Percentiles rank a stretch among this genome's conserved stretches.
Evolutionary conservation across 2,888 invertebrate genomes (phyloP).

Genomic region (Atrina japonica): DNA sequence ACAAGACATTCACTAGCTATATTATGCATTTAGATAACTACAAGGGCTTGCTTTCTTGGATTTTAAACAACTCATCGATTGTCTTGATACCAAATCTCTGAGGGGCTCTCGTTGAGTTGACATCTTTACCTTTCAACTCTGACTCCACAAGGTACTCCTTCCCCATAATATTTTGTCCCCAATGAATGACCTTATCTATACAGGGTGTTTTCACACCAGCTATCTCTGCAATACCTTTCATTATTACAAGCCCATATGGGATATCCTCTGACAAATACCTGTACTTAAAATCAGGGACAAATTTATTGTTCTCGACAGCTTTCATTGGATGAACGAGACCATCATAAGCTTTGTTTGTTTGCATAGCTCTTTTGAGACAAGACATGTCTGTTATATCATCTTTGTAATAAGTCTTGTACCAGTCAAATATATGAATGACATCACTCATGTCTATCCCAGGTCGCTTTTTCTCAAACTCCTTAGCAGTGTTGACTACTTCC

Average conservation of each 20-base stretch:
- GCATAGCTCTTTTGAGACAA: slow-evolving; percentile 56
- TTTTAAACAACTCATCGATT: slow-evolving; percentile 59
- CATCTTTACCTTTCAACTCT: slow-evolving; percentile 63
- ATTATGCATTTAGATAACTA: too few relatives aligned
- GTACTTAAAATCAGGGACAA: slow-evolving; percentile 56
- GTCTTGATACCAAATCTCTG: slow-evolving; percentile 63
- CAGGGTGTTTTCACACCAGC: slow-evolving; percentile 60
- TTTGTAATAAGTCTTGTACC: slow-evolving; percentile 63
- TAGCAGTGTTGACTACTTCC: slow-evolving; percentile 51
- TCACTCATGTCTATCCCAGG: slow-evolving; percentile 54
- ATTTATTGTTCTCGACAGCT: slow-evolving; percentile 30
- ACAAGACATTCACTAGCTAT: neutral
- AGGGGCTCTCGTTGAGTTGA: slow-evolving; percentile 62
- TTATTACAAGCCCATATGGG: slow-evolving; percentile 67
- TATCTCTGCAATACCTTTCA: slow-evolving; percentile 66
- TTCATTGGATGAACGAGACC: slow-evolving; percentile 64
- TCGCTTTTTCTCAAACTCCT: slow-evolving; percentile 47
- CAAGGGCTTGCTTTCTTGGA: neutral
- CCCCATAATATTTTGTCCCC: slow-evolving; percentile 67
- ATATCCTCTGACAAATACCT: slow-evolving; percentile 68
- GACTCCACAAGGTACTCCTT: slow-evolving; percentile 65
- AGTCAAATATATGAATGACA: slow-evolving; percentile 60
- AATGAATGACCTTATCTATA: slow-evolving; percentile 65
- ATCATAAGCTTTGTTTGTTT: slow-evolving; percentile 65
- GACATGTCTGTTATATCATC: slow-evolving; percentile 63